Percentiles rank a stretch among this genome's conserved stretches.
Conservation (phyloP, 2,113 vertebrate species). For the Copsychus sechellarum region DNA sequence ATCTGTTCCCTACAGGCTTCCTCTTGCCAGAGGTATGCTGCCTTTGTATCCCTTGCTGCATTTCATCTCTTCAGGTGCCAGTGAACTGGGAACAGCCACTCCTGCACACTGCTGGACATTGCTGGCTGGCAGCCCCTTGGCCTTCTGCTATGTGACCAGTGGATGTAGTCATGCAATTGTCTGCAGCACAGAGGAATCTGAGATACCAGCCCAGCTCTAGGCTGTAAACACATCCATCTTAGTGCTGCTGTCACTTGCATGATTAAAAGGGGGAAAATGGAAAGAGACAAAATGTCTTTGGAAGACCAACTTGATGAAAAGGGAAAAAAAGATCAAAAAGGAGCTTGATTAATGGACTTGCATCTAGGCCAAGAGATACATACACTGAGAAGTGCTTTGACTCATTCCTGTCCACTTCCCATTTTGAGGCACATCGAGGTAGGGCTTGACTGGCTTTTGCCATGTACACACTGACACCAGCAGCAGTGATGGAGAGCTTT, state of each 20-base stretch:
- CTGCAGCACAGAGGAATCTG: background rate
- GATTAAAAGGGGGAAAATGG: background rate
- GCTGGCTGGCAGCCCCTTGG: background rate
- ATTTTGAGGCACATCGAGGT: background rate
- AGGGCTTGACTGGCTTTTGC: background rate
- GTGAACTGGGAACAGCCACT: background rate
- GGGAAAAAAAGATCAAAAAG: background rate
- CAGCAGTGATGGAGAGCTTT: background rate
- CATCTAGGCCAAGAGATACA: background rate
- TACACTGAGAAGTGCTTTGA: background rate
- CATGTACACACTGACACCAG: accelerated
- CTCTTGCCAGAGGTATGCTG: background rate
- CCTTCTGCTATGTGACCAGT: background rate
- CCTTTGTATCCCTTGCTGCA: background rate
- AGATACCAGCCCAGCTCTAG: background rate
- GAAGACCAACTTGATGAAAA: background rate
- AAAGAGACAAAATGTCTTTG: background rate
- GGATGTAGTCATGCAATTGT: slow-evolving; percentile 29
- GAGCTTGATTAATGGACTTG: background rate
- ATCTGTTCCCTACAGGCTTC: background rate
- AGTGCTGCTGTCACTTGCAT: background rate
- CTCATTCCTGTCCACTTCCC: background rate
- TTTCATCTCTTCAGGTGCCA: background rate
- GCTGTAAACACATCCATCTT: slow-evolving; percentile 48
- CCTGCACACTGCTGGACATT: background rate